phyloP scores from a whole-genome alignment of 2,888 invertebrate species.

The Eupithecia subumbrata region DNA sequence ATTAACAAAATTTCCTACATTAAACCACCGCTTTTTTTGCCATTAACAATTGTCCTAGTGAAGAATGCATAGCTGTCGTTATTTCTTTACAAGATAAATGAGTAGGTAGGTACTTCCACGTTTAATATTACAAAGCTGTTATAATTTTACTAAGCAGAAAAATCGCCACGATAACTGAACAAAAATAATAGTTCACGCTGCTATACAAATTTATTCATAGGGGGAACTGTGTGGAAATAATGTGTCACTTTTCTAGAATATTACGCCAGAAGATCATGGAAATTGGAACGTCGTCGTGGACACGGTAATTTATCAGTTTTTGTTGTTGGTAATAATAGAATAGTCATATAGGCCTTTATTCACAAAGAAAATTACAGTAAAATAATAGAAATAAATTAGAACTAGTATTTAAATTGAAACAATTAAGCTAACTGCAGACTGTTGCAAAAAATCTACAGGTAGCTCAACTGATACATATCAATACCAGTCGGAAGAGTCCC shows the following conservation, averaged over 20 bases:
- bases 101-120: neutral
- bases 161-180: neutral
- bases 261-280: constrained; percentile 63
- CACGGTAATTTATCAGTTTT: constrained; percentile 31
- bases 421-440: no score
- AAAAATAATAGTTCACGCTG: constrained; percentile 14
- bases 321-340: neutral
- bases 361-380: no score
- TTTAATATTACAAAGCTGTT: neutral
- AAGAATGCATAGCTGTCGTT: neutral
- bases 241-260: constrained; percentile 58
- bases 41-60: no score
- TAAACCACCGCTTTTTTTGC: no score
- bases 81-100: neutral
- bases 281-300: constrained; percentile 62
- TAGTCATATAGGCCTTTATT: no score
- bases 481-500: no score
- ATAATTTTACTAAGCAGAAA: neutral
- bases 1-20: no score
- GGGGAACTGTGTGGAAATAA: constrained; percentile 58
- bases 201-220: constrained; percentile 55
- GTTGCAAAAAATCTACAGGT: no score
- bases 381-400: no score
- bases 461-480: no score
- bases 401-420: no score